Evolutionary conservation across 2,888 invertebrate genomes (phyloP).

Genomic region (Gymnocheta viridis): DNA sequence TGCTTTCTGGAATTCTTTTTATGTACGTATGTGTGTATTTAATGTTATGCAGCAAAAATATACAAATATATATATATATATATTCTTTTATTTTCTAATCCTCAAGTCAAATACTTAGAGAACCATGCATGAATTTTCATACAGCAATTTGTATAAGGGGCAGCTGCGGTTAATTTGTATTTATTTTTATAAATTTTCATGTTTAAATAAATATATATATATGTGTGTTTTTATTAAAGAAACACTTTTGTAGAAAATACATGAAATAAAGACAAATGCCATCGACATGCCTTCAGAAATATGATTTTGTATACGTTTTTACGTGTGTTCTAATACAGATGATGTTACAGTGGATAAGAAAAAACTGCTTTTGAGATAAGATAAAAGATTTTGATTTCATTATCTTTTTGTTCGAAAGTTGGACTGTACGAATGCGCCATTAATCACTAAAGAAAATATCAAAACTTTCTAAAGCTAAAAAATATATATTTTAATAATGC

Average conservation of each 20-base stretch:
- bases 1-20: too few relatives aligned
- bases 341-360: not conserved
- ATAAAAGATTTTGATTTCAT: too few relatives aligned
- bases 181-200: not conserved
- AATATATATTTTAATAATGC: too few relatives aligned
- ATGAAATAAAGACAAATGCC: not conserved
- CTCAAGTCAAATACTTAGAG: not conserved
- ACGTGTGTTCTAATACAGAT: not conserved
- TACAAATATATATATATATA: not conserved
- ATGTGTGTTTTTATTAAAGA: not conserved
- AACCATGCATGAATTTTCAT: not conserved
- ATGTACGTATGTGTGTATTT: too few relatives aligned
- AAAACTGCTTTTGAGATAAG: not conserved
- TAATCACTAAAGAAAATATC: too few relatives aligned
- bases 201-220: not conserved
- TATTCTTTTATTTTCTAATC: not conserved
- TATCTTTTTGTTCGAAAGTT: too few relatives aligned
- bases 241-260: slow-evolving; percentile 6
- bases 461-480: too few relatives aligned
- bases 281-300: not conserved
- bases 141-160: not conserved
- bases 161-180: not conserved
- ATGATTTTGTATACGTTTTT: not conserved
- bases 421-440: too few relatives aligned
- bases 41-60: not conserved